phyloP scores from a whole-genome alignment of 2,797 vertebrate genomes.

The Mormyrus proboscirostris region DNA sequence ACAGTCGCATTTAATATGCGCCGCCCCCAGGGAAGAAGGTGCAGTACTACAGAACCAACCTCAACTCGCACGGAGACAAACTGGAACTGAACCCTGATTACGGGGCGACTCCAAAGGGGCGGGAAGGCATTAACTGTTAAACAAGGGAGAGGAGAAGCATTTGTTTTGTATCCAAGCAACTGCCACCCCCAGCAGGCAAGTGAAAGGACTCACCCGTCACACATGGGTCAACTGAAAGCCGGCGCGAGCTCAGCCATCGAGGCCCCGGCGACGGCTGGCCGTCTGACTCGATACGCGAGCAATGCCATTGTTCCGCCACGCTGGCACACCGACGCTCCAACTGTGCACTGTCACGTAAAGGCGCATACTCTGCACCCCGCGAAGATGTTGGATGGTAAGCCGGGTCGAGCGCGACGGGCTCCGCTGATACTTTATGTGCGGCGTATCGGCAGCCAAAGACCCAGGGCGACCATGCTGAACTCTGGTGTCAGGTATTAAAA shows the following conservation, averaged over 20 bases:
- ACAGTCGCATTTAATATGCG: not conserved
- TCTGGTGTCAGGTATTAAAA: not conserved
- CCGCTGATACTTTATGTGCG: not conserved
- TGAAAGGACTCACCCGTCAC: not conserved
- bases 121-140: not conserved
- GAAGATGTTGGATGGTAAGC: not conserved
- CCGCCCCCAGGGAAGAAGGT: not conserved
- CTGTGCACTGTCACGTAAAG: not conserved
- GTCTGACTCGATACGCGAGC: not conserved
- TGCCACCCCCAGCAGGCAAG: not conserved
- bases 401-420: not conserved
- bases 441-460: not conserved
- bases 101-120: not conserved
- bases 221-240: not conserved
- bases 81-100: not conserved
- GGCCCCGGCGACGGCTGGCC: not conserved
- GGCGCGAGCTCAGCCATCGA: not conserved
- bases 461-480: not conserved
- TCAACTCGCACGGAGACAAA: not conserved
- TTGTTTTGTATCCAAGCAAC: slow-evolving; percentile 7
- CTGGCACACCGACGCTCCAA: not conserved
- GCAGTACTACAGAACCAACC: not conserved
- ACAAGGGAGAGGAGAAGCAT: not conserved
- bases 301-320: not conserved
- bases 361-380: not conserved